These are phyloP conservation scores for Rhombomys opimus DNA, from an alignment of 2,113 vertebrate species.

Conservation along the genomic window DNA sequence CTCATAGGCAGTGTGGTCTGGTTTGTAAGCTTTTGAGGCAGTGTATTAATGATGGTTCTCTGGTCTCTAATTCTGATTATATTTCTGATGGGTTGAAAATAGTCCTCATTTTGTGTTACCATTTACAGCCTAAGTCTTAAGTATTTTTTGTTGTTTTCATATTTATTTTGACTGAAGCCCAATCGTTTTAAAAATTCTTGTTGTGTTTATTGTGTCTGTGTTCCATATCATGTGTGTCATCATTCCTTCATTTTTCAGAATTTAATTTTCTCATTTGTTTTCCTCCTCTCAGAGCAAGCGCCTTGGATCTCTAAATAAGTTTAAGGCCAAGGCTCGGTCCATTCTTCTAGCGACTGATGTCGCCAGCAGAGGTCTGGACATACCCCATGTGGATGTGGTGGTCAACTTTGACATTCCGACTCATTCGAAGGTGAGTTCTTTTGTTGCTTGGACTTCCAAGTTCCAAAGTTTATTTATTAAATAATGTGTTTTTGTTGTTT, in stretches of 20 bases:
- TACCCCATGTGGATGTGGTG: constrained; percentile 98
- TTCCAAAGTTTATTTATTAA: neutral
- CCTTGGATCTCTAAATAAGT: constrained; percentile 96
- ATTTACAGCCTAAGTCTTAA: constrained; percentile 34
- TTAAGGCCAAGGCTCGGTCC: constrained; percentile 97
- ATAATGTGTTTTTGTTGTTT: neutral
- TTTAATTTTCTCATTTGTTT: constrained; percentile 31
- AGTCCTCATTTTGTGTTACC: neutral
- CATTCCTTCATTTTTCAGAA: neutral
- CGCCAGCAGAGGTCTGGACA: constrained; percentile 97
- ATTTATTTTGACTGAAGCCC: constrained; percentile 39
- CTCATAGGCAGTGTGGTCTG: neutral
- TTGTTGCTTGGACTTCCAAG: neutral
- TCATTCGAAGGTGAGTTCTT: constrained; percentile 94
- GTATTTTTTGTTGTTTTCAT: neutral
- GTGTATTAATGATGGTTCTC: constrained; percentile 4
- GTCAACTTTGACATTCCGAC: constrained; percentile 99
- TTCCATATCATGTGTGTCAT: neutral
- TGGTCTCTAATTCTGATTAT: neutral
- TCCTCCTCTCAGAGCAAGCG: constrained; percentile 92
- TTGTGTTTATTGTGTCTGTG: constrained; percentile 4
- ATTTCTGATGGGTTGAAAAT: neutral
- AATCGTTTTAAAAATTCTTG: neutral
- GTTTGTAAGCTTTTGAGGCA: neutral
- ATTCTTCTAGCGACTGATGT: constrained; percentile 98